phyloP scores from a whole-genome alignment of 2,888 invertebrate genomes.

The Asteroscopus sphinx region DNA sequence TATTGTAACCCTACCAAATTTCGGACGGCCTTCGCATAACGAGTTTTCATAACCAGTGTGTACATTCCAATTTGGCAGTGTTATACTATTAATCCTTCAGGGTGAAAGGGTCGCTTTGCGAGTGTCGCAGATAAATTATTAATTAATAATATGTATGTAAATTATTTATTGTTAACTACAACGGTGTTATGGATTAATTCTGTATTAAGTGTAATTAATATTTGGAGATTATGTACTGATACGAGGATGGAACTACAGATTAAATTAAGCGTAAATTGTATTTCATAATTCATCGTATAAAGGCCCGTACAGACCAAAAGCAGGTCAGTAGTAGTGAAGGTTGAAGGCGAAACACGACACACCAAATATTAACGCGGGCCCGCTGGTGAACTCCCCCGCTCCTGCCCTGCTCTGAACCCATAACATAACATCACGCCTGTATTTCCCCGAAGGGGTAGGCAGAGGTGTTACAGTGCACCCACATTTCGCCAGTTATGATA shows the following conservation, averaged over 20 bases:
- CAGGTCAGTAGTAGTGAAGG: too few species aligned
- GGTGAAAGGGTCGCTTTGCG: slow-evolving; percentile 47
- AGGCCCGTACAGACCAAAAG: too few species aligned
- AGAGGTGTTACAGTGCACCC: too few species aligned
- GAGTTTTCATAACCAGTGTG: slow-evolving; percentile 32
- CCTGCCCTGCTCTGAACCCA: too few species aligned
- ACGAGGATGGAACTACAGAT: neutral
- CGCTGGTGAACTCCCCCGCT: too few species aligned
- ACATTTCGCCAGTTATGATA: too few species aligned
- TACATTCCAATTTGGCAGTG: slow-evolving; percentile 59
- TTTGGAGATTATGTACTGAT: slow-evolving; percentile 42
- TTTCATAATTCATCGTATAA: neutral
- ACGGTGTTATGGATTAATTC: slow-evolving; percentile 24
- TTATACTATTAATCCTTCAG: slow-evolving; percentile 56
- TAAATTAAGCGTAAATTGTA: neutral
- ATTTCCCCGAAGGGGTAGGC: too few species aligned
- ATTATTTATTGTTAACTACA: slow-evolving; percentile 53
- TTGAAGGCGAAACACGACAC: too few species aligned
- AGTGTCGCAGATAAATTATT: slow-evolving; percentile 56
- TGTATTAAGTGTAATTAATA: slow-evolving; percentile 51
- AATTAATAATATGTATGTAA: slow-evolving; percentile 60
- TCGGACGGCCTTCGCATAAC: slow-evolving; percentile 26
- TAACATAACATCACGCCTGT: too few species aligned
- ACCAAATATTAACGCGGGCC: too few species aligned
- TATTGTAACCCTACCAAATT: slow-evolving; percentile 59